Base-by-base conservation (phyloP, 2,113 vertebrate genomes). In the Aldabrachelys gigantea region DNA sequence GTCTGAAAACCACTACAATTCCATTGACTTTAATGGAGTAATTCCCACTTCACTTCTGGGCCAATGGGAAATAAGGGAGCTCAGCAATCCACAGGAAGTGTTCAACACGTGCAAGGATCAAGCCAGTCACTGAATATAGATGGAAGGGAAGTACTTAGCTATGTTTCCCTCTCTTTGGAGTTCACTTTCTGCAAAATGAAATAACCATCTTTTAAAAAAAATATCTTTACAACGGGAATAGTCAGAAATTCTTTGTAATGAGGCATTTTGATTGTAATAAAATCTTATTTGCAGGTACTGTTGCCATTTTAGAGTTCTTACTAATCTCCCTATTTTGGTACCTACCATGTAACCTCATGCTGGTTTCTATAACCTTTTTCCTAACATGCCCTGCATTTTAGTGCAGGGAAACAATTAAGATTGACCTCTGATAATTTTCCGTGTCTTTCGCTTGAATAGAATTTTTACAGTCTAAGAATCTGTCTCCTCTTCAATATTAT, bases 101-200 rank as follows among this genome's bases (percentile, higher is more conserved):
- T 62, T 41, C 38, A n/a, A 54, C n/a, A 3, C 0, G 8, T 72
- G n/a, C 5, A 6, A 69, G 65, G 65, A n/a, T 69, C 35, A 72
- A 72, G n/a, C 35, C 24, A 44, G 11, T 56, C 56, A 41, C 80
- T 85, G 12, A 35, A 85, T 35, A 35, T 8, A n/a, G 19, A 14
- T 3, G 29, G 14, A 22, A 29, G 8, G 54, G 4, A 0, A 1
- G 14, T 7, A 53, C 8, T 65, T 27, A 83, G 5, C 31, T 75
- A 78, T 1, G 31, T 80, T 78, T 85, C 19, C 22, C 8, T 17
- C 22, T 12, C 22, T 47, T 17, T 31, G 29, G 41, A n/a, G 3
- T 27, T 8, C 4, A 1, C 24, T 84, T 29, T 83, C 35, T 85
- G 80, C 38, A 89, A 87, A 80, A 24, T 10, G 38, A 62, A 91